Evolutionary conservation across 2,797 vertebrate species (phyloP), one percentile per base, ranked within the genome.

Genomic region (Fistularia commersonii): DNA sequence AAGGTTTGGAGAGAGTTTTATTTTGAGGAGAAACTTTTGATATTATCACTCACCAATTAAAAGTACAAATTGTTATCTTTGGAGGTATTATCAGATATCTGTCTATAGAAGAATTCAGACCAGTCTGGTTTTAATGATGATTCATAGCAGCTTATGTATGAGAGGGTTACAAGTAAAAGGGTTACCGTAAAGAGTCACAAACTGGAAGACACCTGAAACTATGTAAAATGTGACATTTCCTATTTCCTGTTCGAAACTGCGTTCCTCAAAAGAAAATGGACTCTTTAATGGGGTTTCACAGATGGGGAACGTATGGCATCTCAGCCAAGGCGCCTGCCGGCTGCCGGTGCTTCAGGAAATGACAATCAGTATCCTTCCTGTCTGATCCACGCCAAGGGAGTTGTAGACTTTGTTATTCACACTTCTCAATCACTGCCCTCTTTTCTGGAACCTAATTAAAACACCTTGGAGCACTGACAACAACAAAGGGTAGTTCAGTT

Each of bases 361-460:
- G 61, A 72, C 53, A 69, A 13, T 64, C 63, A 49, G 74, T 13
- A 71, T 87, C 84, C 84, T 86, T 88, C 78, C 82, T 65, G 1
- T 57, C 10, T 45, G 39, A 57, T 7, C 3, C 0, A 5, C 6
- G 11, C 8, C 23, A 7, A 13, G 9, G 40, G 37, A 66, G n/a
- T 1, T 33, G 32, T 42, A 14, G 11, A 32, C 51, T 59, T 59
- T 62, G 10, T 11, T 12, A 59, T 15, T 39, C 48, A 76, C 65
- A 78, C 61, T 45, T 75, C 34, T 45, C 15, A 33, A 61, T 52
- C 57, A 40, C 7, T 14, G 42, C n/a, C 11, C 11, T 1, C 57
- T 73, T 13, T 52, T 0, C 1, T 34, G 7, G 45, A 11, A 23
- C 23, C 23, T 23, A 23, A 32, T n/a, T 13, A 45, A 7, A 0